phyloP scores from a whole-genome alignment of 1,140 invertebrate species.

The Planococcus citri region DNA sequence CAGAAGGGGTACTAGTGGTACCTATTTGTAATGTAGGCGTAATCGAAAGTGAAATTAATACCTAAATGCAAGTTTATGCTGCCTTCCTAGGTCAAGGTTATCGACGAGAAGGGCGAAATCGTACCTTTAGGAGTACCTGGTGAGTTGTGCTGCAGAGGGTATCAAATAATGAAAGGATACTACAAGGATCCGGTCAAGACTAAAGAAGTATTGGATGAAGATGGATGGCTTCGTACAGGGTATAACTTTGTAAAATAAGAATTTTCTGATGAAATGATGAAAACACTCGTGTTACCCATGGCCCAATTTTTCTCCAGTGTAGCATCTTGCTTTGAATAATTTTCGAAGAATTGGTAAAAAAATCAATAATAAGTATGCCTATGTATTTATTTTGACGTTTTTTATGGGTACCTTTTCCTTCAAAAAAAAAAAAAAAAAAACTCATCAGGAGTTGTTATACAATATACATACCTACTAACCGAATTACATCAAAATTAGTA shows the following conservation, averaged over 20 bases:
- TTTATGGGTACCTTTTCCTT: no score
- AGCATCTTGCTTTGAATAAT: no score
- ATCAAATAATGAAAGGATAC: conserved; percentile 72
- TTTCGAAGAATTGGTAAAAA: not conserved
- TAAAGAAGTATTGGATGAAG: conserved; percentile 48
- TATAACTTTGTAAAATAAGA: no score
- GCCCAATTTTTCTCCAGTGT: not conserved
- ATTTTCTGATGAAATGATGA: no score
- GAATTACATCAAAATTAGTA: no score
- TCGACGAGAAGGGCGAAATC: conserved; percentile 52
- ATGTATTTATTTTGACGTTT: no score
- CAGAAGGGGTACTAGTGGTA: not conserved
- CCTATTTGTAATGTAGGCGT: not conserved
- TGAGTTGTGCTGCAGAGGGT: conserved; percentile 72
- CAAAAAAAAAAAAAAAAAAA: no score
- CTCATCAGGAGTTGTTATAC: no score
- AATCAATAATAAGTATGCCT: no score
- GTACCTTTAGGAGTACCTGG: conserved; percentile 65
- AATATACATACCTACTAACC: no score
- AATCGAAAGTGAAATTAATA: no score
- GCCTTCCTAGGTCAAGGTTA: conserved; percentile 44
- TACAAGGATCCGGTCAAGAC: conserved; percentile 75
- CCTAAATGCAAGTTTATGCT: not conserved
- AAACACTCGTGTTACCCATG: no score
- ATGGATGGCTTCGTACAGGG: conserved; percentile 83